Base-by-base conservation (phyloP, 2,113 vertebrate genomes). In the Gavialis gangeticus region DNA sequence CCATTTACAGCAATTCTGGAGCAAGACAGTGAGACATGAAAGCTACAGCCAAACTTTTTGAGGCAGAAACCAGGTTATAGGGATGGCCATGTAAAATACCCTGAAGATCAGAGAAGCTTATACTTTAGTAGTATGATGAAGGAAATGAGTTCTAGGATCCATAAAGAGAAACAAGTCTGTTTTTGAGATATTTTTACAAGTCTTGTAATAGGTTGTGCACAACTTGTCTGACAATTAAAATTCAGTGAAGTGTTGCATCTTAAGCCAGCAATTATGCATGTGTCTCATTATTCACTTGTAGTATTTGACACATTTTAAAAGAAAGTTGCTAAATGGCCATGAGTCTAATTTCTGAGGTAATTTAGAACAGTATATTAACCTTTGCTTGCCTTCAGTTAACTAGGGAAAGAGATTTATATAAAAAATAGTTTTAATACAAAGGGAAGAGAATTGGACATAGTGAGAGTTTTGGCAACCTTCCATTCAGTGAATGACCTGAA, bases 401-500 rank as follows among this genome's bases (percentile, higher is more conserved):
- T 14, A 84, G 10, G n/a, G 86, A 79, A 16, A 66, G 4, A 79
- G 56, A 85, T 57, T 82, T 86, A 46, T 9, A 46, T 46, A 5
- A 91, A 93, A 86, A 73, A 69, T 1, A 63, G 27, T 37, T 86
- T 73, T 79, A 92, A 75, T 75, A 79, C 0, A 13, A 84, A 28
- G 11, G 3, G 76, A 80, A 58, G 24, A 0, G 10, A 84, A 87
- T 60, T 37, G 54, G 88, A 55, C 17, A 54, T 14, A 34, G 5
- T 63, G 7, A 30, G 66, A 85, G 30, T 27, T 89, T 92, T 60
- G 22, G 30, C 28, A 92, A 60, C 58, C 79, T 71, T 18, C 64
- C 89, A 73, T 10, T 82, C 34, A 46, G 30, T 82, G 37, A 91
- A 91, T 78, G 21, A 79, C 24, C n/a, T 75, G 46, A 85, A 94